Evolutionary conservation across 2,113 vertebrate genomes (phyloP).

Genomic region (Elaphurus davidianus): DNA sequence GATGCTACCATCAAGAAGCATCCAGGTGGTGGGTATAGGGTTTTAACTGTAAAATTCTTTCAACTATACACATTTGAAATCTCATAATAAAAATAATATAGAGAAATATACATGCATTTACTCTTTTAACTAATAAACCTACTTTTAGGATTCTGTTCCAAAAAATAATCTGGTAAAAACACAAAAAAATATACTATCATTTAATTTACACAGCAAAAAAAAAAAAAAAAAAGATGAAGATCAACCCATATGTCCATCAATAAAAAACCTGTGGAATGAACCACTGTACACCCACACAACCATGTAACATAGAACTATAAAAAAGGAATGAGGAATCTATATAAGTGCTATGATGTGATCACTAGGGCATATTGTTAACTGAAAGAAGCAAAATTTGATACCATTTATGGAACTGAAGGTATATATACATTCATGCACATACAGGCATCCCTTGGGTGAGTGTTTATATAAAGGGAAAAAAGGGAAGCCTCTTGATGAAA

Average conservation of each 20-base stretch:
- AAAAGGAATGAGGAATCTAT: not conserved
- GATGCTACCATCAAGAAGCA: not conserved
- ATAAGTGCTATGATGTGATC: not conserved
- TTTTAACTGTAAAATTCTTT: not conserved
- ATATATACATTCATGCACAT: not conserved
- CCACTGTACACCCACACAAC: not conserved
- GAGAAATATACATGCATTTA: not conserved
- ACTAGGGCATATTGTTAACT: not conserved
- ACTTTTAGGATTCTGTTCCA: not conserved
- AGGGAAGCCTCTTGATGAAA: not conserved
- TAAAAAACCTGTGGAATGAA: not conserved
- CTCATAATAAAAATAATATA: not conserved
- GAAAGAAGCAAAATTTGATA: not conserved
- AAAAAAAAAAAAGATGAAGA: not conserved
- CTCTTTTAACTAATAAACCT: not conserved
- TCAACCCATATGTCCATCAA: not conserved
- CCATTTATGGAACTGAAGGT: not conserved
- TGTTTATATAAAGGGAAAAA: not conserved
- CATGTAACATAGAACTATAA: not conserved
- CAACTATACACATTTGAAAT: not conserved
- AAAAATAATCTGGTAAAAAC: not conserved
- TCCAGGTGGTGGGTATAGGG: not conserved
- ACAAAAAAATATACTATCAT: not conserved
- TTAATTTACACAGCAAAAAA: slow-evolving; percentile 13
- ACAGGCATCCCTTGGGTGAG: not conserved